Conservation (phyloP, 1,140 invertebrate genomes). For the Zaprionus davidi region DNA sequence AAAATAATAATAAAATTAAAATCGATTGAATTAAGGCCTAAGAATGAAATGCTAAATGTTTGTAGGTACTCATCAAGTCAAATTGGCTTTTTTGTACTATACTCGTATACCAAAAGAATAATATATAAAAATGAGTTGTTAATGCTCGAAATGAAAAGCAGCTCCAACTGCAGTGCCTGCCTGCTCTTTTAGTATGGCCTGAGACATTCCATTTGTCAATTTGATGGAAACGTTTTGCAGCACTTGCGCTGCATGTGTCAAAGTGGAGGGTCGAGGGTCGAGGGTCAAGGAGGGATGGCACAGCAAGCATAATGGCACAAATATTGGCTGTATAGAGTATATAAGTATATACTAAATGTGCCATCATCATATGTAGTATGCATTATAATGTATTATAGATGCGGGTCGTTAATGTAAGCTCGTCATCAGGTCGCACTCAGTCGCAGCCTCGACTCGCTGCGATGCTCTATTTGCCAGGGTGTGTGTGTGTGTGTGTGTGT, state of each 20-base stretch:
- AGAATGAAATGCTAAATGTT: too few species aligned
- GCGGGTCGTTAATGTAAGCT: background rate
- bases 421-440: background rate
- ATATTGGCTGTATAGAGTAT: background rate
- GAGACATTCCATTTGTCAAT: slow-evolving; percentile 1
- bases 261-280: background rate
- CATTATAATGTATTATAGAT: slow-evolving; percentile 1
- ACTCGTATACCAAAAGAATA: too few species aligned
- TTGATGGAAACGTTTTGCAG: background rate
- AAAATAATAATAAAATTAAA: background rate
- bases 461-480: background rate
- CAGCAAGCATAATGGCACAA: background rate
- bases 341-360: background rate
- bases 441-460: slow-evolving; percentile 6
- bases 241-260: background rate
- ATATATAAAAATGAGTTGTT: too few species aligned
- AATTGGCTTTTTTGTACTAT: too few species aligned
- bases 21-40: too few species aligned
- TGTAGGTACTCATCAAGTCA: too few species aligned
- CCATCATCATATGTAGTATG: background rate
- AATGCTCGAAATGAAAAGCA: too few species aligned
- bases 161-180: background rate
- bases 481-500: background rate
- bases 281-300: background rate
- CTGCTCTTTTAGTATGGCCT: background rate